These are phyloP conservation scores for Minunthozetes semirufus DNA, from an alignment of 2,888 invertebrate genomes.

Conservation along the genomic window DNA sequence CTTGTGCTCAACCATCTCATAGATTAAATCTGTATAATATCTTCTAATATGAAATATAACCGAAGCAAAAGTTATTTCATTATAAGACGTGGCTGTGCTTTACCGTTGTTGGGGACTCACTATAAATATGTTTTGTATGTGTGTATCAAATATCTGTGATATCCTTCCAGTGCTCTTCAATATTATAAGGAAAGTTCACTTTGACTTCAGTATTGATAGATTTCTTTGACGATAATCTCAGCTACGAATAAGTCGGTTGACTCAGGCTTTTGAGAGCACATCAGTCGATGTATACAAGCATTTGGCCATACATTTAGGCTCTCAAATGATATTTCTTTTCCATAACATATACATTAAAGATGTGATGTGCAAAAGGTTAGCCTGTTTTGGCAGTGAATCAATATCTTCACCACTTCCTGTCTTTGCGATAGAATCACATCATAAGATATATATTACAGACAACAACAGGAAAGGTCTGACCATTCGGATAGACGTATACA, in stretches of 20 bases:
- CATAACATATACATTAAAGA: background rate
- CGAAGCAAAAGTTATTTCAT: background rate
- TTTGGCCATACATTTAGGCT: background rate
- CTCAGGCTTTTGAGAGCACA: background rate
- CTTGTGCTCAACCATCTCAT: background rate
- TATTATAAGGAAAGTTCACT: background rate
- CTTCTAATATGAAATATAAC: background rate
- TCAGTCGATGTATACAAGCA: background rate
- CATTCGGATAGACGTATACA: background rate
- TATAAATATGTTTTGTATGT: background rate
- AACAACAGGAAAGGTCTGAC: constrained; percentile 29
- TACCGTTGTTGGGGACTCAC: background rate
- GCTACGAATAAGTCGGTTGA: constrained; percentile 23
- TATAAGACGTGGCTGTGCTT: background rate
- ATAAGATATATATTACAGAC: constrained; percentile 13
- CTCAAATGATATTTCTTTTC: background rate
- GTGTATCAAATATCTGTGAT: background rate
- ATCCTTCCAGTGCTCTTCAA: background rate
- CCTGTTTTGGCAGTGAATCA: background rate
- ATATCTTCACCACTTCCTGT: constrained; percentile 29
- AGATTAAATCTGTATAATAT: background rate
- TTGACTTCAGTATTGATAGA: constrained; percentile 8
- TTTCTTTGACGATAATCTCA: constrained; percentile 25
- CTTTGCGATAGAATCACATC: background rate
- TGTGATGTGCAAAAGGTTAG: background rate